Conservation (phyloP, 2,113 vertebrate genomes). For the Shinisaurus crocodilurus region DNA sequence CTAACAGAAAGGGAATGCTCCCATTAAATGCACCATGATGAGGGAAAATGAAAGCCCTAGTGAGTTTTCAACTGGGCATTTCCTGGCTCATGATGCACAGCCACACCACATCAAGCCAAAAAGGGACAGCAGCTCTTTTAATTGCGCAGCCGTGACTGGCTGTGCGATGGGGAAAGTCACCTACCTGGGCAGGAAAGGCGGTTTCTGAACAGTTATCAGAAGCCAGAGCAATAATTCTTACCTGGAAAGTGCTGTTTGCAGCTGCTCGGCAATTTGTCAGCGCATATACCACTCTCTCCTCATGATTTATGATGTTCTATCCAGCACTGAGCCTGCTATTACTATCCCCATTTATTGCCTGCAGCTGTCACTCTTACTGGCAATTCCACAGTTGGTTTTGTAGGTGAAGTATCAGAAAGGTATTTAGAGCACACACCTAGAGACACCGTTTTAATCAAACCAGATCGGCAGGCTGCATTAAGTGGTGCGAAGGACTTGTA, state of each 20-base stretch:
- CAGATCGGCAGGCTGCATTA: conserved; percentile 45
- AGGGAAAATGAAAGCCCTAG: conserved; percentile 49
- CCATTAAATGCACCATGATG: conserved; percentile 1
- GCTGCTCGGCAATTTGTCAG: conserved; percentile 72
- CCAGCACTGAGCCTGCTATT: conserved; percentile 73
- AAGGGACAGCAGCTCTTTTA: background rate
- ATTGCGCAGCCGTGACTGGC: background rate
- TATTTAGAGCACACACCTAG: conserved; percentile 63
- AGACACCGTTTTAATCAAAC: conserved; percentile 68
- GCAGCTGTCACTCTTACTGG: conserved; percentile 79
- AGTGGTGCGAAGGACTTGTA: conserved; percentile 46
- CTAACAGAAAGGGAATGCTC: conserved; percentile 7
- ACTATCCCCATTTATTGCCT: conserved; percentile 78
- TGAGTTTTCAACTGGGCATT: background rate
- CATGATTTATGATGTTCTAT: conserved; percentile 73
- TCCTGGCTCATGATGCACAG: background rate
- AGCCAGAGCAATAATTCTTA: conserved; percentile 71
- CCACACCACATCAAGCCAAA: conserved; percentile 1
- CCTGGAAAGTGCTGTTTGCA: conserved; percentile 74
- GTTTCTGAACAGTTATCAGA: conserved; percentile 78
- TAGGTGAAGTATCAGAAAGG: conserved; percentile 77
- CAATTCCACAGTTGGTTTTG: conserved; percentile 73
- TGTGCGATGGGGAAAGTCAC: conserved; percentile 1
- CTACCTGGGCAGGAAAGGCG: conserved; percentile 55
- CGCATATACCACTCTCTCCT: conserved; percentile 59